Evolutionary conservation across 30 jellyfish, hydroid and myxozoan species (phyloP).

Genomic region (Nemopilema nomurai): DNA sequence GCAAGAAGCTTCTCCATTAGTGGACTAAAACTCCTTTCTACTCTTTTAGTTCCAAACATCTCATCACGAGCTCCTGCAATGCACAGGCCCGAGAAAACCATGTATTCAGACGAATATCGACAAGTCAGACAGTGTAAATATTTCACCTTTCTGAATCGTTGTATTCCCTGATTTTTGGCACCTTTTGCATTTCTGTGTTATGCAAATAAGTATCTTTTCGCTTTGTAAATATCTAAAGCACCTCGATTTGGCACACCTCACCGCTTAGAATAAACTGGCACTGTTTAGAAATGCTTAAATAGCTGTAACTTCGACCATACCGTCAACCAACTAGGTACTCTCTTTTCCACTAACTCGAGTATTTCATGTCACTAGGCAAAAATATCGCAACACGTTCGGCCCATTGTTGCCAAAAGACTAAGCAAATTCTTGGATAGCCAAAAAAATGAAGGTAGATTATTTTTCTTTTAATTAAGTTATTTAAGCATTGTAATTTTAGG

Average conservation of each 20-base stretch:
- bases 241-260: too few species aligned
- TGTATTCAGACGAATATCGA: constrained; percentile 53
- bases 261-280: too few species aligned
- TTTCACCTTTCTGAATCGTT: background rate
- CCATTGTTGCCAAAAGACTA: constrained; percentile 28
- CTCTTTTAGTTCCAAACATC: constrained; percentile 54
- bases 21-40: too few species aligned
- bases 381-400: constrained; percentile 11
- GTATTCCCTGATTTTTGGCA: background rate
- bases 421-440: background rate
- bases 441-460: background rate
- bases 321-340: background rate
- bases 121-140: constrained; percentile 46
- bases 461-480: background rate
- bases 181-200: too few species aligned
- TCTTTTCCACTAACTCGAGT: background rate
- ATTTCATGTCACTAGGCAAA: constrained; percentile 14
- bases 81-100: constrained; percentile 30
- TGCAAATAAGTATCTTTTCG: too few species aligned
- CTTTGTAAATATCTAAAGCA: too few species aligned
- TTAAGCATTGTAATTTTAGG: too few species aligned
- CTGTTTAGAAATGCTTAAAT: too few species aligned
- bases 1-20: too few species aligned
- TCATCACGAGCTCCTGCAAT: constrained; percentile 18
- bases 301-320: too few species aligned